phyloP scores from a whole-genome alignment of 92 coral and sea anemone genomes.

The Parazoanthus atlanticus region DNA sequence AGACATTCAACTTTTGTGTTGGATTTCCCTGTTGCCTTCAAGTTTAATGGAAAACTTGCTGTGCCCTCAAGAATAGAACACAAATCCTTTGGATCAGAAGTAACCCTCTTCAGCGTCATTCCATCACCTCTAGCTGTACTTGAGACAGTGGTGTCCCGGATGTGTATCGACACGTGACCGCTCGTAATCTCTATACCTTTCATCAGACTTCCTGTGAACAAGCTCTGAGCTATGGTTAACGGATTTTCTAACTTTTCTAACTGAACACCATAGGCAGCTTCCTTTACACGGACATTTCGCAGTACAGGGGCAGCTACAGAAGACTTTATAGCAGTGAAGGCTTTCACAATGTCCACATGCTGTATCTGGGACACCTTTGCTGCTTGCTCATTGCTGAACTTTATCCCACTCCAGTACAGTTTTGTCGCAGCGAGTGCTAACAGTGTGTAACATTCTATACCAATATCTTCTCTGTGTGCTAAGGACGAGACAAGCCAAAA shows the following conservation, averaged over 20 bases:
- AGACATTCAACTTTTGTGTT: background rate
- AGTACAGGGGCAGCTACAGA: slow-evolving; percentile 47
- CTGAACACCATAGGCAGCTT: slow-evolving; percentile 47
- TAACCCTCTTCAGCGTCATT: background rate
- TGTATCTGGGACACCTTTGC: slow-evolving; percentile 43
- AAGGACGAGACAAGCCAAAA: background rate
- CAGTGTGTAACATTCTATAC: slow-evolving; percentile 58
- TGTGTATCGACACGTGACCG: slow-evolving; percentile 1
- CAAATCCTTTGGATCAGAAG: background rate
- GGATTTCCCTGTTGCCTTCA: background rate
- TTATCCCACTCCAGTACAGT: slow-evolving; percentile 62
- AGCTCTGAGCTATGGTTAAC: slow-evolving; percentile 51
- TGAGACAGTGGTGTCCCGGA: slow-evolving; percentile 50
- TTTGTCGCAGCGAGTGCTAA: slow-evolving; percentile 41
- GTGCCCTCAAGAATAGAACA: background rate
- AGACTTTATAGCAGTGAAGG: slow-evolving; percentile 54
- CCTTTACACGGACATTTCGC: slow-evolving; percentile 43
- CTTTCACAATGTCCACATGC: slow-evolving; percentile 54
- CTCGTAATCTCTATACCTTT: slow-evolving; percentile 58
- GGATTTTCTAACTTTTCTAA: slow-evolving; percentile 31
- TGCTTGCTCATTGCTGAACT: slow-evolving; percentile 48
- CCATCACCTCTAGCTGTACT: background rate
- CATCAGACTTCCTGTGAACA: slow-evolving; percentile 40
- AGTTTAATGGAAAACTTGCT: background rate
- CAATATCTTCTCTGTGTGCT: slow-evolving; percentile 60